A percentile compares a stretch with the other conserved stretches of the same genome.
These are phyloP conservation scores for Styela clava DNA, from an alignment of 23 tunicate species.

Conservation along the genomic window DNA sequence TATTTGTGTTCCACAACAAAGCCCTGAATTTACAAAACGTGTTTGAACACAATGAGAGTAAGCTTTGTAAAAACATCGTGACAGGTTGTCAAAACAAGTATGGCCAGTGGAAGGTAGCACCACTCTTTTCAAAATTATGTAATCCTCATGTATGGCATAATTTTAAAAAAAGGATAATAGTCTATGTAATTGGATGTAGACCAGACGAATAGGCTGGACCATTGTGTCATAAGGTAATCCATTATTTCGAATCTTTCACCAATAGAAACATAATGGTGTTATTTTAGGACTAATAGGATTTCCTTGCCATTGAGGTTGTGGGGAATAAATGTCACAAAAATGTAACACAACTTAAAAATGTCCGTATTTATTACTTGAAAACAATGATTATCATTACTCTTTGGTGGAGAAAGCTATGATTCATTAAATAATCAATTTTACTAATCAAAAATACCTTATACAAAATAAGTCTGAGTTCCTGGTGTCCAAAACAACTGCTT, in stretches of 20 bases:
- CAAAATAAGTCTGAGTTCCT: slow-evolving; percentile 84
- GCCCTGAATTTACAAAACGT: slow-evolving; percentile 43
- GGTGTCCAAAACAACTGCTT: slow-evolving; percentile 82
- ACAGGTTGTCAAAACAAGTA: not conserved
- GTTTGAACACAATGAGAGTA: too few species aligned
- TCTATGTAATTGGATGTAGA: too few species aligned
- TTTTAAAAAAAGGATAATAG: too few species aligned
- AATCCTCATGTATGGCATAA: too few species aligned
- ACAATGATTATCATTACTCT: too few species aligned
- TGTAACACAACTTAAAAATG: too few species aligned
- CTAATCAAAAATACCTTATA: slow-evolving; percentile 64
- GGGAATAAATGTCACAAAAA: not conserved
- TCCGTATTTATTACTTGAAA: too few species aligned
- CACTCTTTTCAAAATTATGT: too few species aligned
- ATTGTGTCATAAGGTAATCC: not conserved
- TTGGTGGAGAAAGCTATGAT: too few species aligned
- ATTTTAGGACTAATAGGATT: not conserved
- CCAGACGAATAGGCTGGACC: not conserved
- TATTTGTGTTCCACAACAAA: slow-evolving; percentile 68
- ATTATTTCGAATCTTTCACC: not conserved
- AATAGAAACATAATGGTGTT: not conserved
- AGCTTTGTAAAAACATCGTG: not conserved
- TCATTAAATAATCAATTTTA: too few species aligned
- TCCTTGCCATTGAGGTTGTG: not conserved
- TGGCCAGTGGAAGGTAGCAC: too few species aligned